phyloP scores from a whole-genome alignment of 1,140 invertebrate genomes.

The Drosophila pseudoananassae region DNA sequence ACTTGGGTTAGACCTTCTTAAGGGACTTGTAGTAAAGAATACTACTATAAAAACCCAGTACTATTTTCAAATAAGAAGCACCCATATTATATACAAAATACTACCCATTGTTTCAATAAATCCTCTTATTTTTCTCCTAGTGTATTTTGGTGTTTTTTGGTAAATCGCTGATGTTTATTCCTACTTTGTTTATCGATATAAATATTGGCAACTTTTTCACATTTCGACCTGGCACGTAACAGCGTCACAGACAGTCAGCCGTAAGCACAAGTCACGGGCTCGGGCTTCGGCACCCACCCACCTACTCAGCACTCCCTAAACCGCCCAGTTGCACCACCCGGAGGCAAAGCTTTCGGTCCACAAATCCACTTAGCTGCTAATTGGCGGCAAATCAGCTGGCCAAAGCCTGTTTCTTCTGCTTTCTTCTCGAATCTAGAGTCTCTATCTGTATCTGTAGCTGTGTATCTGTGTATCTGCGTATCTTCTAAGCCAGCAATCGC shows the following conservation, averaged over 20 bases:
- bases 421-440: slow-evolving; percentile 24
- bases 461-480: slow-evolving; percentile 10
- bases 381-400: slow-evolving; percentile 75
- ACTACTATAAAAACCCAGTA: too few relatives aligned
- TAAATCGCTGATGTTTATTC: slow-evolving; percentile 38
- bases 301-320: slow-evolving; percentile 5
- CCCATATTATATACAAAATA: too few relatives aligned
- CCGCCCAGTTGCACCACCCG: not conserved
- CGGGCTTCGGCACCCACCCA: not conserved
- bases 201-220: slow-evolving; percentile 65
- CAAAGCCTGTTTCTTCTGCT: slow-evolving; percentile 32
- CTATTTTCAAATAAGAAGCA: too few relatives aligned
- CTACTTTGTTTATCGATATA: slow-evolving; percentile 80
- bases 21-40: too few relatives aligned
- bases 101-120: too few relatives aligned
- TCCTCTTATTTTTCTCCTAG: slow-evolving; percentile 3
- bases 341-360: slow-evolving; percentile 50
- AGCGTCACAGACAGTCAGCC: slow-evolving; percentile 19
- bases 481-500: slow-evolving; percentile 40
- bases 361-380: slow-evolving; percentile 79
- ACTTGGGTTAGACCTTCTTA: too few relatives aligned
- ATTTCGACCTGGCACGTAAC: slow-evolving; percentile 73
- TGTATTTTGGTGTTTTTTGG: not conserved
- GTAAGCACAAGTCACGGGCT: not conserved
- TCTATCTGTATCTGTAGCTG: slow-evolving; percentile 20